Evolutionary conservation across 2,797 vertebrate genomes (phyloP).

Genomic region (Neostethus bicornis): DNA sequence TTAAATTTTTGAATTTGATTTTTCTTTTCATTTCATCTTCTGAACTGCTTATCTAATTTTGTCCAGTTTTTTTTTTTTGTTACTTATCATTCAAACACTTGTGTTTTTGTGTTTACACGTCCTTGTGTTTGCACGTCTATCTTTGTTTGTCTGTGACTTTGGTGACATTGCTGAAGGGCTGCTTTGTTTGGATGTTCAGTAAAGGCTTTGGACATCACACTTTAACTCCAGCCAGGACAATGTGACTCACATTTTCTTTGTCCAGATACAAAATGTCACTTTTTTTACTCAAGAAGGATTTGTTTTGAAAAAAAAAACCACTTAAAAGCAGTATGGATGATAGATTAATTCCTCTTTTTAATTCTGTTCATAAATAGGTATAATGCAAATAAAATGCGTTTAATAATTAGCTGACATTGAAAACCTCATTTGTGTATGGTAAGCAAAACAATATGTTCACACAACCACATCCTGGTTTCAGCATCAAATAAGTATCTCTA

Average conservation of each 20-base stretch:
- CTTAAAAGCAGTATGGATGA: constrained; percentile 28
- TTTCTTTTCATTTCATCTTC: no score
- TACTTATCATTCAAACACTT: constrained; percentile 29
- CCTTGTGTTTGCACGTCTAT: constrained; percentile 26
- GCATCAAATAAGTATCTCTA: no score
- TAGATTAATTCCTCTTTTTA: constrained; percentile 39
- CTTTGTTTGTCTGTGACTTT: constrained; percentile 24
- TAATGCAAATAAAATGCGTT: no score
- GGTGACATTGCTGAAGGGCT: constrained; percentile 31
- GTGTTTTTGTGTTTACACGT: constrained; percentile 12
- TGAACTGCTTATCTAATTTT: no score
- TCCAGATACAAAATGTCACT: constrained; percentile 13
- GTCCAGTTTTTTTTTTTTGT: constrained; percentile 7
- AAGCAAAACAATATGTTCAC: no score
- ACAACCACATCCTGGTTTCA: no score
- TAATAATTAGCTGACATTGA: no score
- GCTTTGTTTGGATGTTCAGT: constrained; percentile 39
- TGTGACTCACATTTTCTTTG: constrained; percentile 19
- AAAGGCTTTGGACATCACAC: constrained; percentile 34
- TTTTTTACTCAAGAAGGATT: constrained; percentile 17
- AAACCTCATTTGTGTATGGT: no score
- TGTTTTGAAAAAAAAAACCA: no score
- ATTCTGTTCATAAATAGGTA: no score
- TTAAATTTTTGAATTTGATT: no score
- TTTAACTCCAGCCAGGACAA: constrained; percentile 21